phyloP scores from a whole-genome alignment of 53 echinoderm and acorn worm species.

The Mesocentrotus franciscanus region DNA sequence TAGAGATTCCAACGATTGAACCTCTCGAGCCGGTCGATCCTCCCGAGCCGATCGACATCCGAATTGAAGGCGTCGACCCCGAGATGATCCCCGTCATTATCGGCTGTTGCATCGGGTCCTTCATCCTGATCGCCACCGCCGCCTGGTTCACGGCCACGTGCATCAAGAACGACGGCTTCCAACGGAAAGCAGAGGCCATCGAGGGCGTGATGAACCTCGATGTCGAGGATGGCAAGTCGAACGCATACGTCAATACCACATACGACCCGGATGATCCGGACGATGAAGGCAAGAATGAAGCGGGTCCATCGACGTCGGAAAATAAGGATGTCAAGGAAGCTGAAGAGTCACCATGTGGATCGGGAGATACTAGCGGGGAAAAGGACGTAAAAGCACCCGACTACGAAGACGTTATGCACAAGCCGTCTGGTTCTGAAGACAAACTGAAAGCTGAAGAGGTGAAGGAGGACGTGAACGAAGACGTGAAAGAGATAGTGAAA shows the following conservation, averaged over 20 bases:
- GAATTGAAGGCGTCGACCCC: conserved; percentile 50
- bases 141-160: conserved; percentile 66
- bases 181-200: not conserved
- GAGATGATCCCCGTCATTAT: conserved; percentile 72
- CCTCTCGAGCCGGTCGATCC: conserved; percentile 17
- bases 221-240: not conserved
- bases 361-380: not conserved
- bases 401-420: not conserved
- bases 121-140: conserved; percentile 64
- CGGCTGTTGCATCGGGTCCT: conserved; percentile 57
- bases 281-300: not conserved
- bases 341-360: not conserved
- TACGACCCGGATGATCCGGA: conserved; percentile 45
- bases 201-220: conserved; percentile 3
- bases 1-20: conserved; percentile 8
- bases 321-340: not conserved
- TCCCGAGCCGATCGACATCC: conserved; percentile 38
- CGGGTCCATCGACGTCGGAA: not conserved
- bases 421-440: not conserved
- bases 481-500: not conserved
- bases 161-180: conserved; percentile 57
- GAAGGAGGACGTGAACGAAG: not conserved
- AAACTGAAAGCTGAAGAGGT: not conserved
- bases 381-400: not conserved
- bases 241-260: conserved; percentile 36